Evolutionary conservation across 1,140 invertebrate species (phyloP).

Genomic region (Micrasema minimum): DNA sequence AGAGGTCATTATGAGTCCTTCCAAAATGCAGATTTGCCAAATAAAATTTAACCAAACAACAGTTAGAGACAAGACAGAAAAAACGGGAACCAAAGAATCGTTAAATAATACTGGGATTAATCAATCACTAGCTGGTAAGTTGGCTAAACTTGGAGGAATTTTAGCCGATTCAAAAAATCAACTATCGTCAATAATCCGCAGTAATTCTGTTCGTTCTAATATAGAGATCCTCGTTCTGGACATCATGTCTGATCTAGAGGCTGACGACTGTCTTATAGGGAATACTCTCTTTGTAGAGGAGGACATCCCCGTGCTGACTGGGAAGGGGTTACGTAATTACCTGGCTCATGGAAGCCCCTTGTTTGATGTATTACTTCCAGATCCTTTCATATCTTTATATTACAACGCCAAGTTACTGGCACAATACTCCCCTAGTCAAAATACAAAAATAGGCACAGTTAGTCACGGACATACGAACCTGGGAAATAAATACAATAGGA

Average conservation of each 20-base stretch:
- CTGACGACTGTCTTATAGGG: not conserved
- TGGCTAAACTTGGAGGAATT: no score
- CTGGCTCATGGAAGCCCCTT: constrained; percentile 3
- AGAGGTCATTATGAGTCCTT: no score
- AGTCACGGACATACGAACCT: not conserved
- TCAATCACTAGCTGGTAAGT: not conserved
- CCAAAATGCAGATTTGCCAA: no score
- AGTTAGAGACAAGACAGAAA: no score
- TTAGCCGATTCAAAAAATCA: no score
- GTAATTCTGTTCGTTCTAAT: not conserved
- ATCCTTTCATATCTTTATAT: not conserved
- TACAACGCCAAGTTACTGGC: not conserved
- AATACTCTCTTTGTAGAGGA: not conserved
- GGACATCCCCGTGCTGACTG: not conserved
- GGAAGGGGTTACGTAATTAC: constrained; percentile 6
- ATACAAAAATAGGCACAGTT: constrained; percentile 8
- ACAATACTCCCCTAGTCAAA: not conserved
- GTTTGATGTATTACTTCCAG: not conserved
- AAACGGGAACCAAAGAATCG: no score
- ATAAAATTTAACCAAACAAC: no score
- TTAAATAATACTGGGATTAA: no score
- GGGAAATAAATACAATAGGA: not conserved
- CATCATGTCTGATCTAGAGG: constrained; percentile 6
- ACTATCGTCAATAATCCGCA: not conserved
- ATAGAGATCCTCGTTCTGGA: constrained; percentile 3